Evolutionary conservation across 2,113 vertebrate genomes (phyloP), one percentile per base, ranked within the genome.

Genomic region (Dolichotis patagonum): DNA sequence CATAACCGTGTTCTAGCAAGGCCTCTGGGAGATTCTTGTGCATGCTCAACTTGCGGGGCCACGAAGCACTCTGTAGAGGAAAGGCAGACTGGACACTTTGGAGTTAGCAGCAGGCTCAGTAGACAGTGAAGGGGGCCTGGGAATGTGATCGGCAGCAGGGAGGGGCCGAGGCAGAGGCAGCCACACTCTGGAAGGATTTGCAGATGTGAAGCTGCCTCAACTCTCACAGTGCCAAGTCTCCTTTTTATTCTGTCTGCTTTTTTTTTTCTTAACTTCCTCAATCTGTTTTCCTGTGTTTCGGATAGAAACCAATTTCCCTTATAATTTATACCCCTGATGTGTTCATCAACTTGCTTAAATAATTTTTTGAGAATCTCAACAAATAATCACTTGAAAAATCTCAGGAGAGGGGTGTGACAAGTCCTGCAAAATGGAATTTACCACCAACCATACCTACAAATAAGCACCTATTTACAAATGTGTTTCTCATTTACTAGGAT

Each of bases 261-360:
- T 62, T 78, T 77, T 75, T n/a, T 54, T 16, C 4, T 67, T 49
- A 94, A 87, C 78, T 63, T 63, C 30, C 30, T 82, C 67, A 83
- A 69, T 87, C 65, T 82, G 41, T 46, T 90, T 89, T 52, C 43
- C 67, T 43, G 14, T 67, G 63, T 96, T 92, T 89, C 84, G 75
- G 14, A 62, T 84, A 78, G n/a, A 54, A 93, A 69, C 82, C 32
- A 22, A 49, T 90, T 93, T 95, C n/a, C 43, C 62, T 35, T 73
- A 43, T 56, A 92, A 60, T 81, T 77, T 83, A 38, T 38, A 43
- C 17, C 28, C 43, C 4, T n/a, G 28, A 85, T 86, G 58, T 49
- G 43, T 88, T 83, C 43, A 62, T 69, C 41, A 93, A 41, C 67
- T 77, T 69, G 52, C 38, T 69, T 20, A 46, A 88, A 46, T 41